Percentiles rank a stretch among this genome's conserved stretches.
phyloP scores from a whole-genome alignment of 23 tunicate species.

The Styela plicata region DNA sequence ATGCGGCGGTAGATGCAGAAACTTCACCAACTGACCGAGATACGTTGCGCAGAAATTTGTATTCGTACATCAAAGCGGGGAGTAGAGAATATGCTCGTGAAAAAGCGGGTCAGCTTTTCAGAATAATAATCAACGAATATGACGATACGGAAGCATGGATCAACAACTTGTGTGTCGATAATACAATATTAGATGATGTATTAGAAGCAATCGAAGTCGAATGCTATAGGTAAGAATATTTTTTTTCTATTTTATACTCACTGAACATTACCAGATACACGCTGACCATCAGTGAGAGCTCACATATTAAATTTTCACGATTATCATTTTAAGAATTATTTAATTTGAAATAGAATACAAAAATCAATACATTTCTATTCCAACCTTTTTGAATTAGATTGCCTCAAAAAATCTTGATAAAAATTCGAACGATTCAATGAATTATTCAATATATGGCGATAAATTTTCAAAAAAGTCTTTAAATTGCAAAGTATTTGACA shows the following conservation, averaged over 20 bases:
- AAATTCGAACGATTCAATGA: no score
- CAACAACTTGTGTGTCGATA: slow-evolving; percentile 8
- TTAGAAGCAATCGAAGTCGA: slow-evolving; percentile 50
- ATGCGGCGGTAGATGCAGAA: slow-evolving; percentile 27
- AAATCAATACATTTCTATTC: no score
- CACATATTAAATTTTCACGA: no score
- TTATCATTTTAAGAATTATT: no score
- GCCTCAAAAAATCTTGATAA: no score
- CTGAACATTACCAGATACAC: no score
- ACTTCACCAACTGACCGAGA: slow-evolving; percentile 29
- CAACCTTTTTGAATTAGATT: no score
- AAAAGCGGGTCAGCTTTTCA: slow-evolving; percentile 31
- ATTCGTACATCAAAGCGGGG: slow-evolving; percentile 41
- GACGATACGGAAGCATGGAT: slow-evolving; percentile 35
- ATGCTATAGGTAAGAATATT: slow-evolving; percentile 63
- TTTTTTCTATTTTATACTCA: background rate
- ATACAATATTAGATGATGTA: slow-evolving; percentile 5
- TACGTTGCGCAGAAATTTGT: slow-evolving; percentile 47
- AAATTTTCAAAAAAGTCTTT: no score
- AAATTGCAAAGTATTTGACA: no score
- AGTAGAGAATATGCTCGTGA: slow-evolving; percentile 53
- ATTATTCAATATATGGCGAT: no score
- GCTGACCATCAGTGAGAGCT: no score
- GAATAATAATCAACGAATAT: slow-evolving; percentile 38
- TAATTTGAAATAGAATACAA: no score